Conservation (phyloP, 2,113 vertebrate genomes). For the Atherinomorus stipes region DNA sequence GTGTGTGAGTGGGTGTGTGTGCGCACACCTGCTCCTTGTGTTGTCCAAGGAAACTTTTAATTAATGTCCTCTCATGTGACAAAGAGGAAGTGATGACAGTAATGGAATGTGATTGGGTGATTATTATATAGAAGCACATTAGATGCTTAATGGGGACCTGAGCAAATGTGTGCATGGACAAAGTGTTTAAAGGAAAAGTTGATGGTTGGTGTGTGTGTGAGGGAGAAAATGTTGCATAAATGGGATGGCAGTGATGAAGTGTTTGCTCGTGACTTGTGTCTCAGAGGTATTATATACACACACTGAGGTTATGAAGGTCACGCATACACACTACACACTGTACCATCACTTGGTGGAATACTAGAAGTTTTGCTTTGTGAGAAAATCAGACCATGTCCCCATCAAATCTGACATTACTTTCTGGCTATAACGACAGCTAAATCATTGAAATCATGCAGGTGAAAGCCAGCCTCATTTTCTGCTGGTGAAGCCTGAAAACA, state of each 20-base stretch:
- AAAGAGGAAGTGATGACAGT: constrained; percentile 53
- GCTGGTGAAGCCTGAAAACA: background rate
- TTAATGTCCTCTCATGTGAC: constrained; percentile 61
- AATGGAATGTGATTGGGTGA: constrained; percentile 66
- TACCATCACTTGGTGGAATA: constrained; percentile 29
- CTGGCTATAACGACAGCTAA: too few species aligned
- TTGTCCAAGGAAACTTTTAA: constrained; percentile 57
- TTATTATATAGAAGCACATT: constrained; percentile 55
- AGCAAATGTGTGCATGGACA: background rate
- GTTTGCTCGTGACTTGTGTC: constrained; percentile 44
- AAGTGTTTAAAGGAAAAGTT: constrained; percentile 5
- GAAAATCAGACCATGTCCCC: background rate
- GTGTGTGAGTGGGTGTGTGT: constrained; percentile 37
- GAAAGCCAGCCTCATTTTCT: background rate
- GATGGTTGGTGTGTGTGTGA: constrained; percentile 1
- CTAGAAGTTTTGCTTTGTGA: constrained; percentile 31
- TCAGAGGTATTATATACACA: constrained; percentile 53
- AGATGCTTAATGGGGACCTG: background rate
- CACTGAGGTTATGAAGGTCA: constrained; percentile 51
- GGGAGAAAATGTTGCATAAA: constrained; percentile 31
- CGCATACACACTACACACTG: constrained; percentile 8
- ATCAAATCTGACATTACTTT: background rate
- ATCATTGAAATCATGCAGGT: background rate
- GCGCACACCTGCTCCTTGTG: constrained; percentile 43
- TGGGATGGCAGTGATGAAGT: constrained; percentile 69